Base-by-base conservation (phyloP, 2,113 vertebrate species). In the Cettia cetti region DNA sequence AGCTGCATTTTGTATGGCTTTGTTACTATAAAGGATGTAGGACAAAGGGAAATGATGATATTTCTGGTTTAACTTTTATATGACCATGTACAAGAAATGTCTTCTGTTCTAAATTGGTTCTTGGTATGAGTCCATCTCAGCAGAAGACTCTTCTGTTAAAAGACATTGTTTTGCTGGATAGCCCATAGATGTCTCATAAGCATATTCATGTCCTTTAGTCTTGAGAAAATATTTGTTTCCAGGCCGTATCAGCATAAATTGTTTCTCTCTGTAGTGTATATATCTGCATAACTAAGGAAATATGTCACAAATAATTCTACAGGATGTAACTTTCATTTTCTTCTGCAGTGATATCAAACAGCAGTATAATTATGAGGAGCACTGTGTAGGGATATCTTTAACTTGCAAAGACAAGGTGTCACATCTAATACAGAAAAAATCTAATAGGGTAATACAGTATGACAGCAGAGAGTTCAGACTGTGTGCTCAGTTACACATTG, bases 391-490 rank as follows among this genome's bases (percentile, higher is more conserved):
- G 44, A 71, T 92, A 92, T 61, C 74, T 81, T 90, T 87, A 91
- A 93, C 71, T 91, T 92, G 57, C 75, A 88, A 95, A 95, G 96
- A 90, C 95, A 96, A 95, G 35, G 59, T 91, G 83, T 93, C 88
- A 93, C 75, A 86, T 93, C 74, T 85, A 74, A 90, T 95, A 47
- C 22, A 82, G 33, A 39, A 47, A 64, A 81, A 85, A 52, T 49
- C 47, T 88, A 90, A 70, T 54, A 81, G 57, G 60, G 42, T 92
- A 83, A 89, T 90, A 24, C 24, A 69, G 16, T 8, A 16, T 66
- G 83, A 83, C 74, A 92, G 70, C 59, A 76, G 33, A 23, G 78
- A 85, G 64, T 87, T 94, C 84, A 79, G 52, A 33, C 63, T 91
- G 75, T 20, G 12, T 75, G 52, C 63, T 87, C 82, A 75, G 50